Conservation (phyloP, 2,113 vertebrate genomes). For the Heterotilapia buettikoferi region DNA sequence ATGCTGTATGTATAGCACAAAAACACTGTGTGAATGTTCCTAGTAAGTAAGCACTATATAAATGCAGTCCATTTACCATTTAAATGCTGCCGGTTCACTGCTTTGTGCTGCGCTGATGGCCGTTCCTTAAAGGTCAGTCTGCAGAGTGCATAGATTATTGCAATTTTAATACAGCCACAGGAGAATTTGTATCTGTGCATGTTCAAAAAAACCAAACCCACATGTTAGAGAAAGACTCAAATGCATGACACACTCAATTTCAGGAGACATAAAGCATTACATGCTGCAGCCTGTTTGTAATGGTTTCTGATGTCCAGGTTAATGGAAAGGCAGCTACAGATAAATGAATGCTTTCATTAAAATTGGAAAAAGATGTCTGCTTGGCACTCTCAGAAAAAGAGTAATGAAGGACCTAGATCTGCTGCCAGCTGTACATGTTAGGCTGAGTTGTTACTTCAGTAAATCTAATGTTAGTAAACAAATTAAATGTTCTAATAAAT, state of each 20-base stretch:
- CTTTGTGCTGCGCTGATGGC: neutral
- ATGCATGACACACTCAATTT: neutral
- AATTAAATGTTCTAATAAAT: neutral
- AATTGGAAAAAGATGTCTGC: neutral
- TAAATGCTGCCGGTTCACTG: neutral
- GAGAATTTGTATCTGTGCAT: neutral
- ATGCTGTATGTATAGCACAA: neutral
- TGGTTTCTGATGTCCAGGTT: neutral
- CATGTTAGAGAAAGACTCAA: neutral
- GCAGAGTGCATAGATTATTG: neutral
- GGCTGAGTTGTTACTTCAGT: neutral
- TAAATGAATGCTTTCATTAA: neutral
- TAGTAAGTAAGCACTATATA: neutral
- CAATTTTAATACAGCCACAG: neutral
- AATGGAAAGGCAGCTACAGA: neutral
- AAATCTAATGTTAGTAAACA: neutral
- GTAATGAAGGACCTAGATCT: neutral
- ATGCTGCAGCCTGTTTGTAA: neutral
- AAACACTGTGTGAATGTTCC: neutral
- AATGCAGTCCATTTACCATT: neutral
- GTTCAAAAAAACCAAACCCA: rapidly evolving
- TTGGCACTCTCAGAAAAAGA: neutral
- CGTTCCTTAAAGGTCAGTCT: slow-evolving; percentile 22
- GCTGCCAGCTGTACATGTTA: neutral
- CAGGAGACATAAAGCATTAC: neutral